Conservation (phyloP, 2,797 vertebrate species). For the Megalops cyprinoides region DNA sequence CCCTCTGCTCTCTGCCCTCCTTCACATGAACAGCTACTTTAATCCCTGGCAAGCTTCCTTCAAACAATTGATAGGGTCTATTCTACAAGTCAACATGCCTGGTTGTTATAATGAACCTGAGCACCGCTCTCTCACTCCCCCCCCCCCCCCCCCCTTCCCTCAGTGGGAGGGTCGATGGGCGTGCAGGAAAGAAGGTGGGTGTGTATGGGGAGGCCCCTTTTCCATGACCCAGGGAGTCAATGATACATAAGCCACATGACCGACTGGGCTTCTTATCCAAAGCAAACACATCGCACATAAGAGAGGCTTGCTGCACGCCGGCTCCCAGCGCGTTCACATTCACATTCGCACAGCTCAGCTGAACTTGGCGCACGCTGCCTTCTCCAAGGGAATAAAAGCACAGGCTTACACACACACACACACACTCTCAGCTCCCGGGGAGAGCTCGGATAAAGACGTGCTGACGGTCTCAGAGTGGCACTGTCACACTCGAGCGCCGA, state of each 20-base stretch:
- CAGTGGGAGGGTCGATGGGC: conserved; percentile 32
- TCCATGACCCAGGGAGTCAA: conserved; percentile 74
- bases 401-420: no score
- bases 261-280: conserved; percentile 71
- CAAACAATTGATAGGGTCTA: conserved; percentile 68
- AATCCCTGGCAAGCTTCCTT: conserved; percentile 63
- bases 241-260: conserved; percentile 90
- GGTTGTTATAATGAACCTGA: conserved; percentile 74
- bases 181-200: conserved; percentile 40
- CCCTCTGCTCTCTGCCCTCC: conserved; percentile 56
- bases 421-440: conserved; percentile 57
- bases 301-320: conserved; percentile 72
- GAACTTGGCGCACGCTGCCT: conserved; percentile 68
- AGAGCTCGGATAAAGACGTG: conserved; percentile 74
- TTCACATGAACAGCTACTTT: conserved; percentile 67
- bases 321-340: conserved; percentile 65
- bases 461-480: conserved; percentile 75
- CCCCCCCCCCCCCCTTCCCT: conserved; percentile 24
- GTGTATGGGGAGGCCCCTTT: conserved; percentile 52
- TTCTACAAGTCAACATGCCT: conserved; percentile 69
- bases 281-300: conserved; percentile 73
- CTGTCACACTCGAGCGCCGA: conserved; percentile 73
- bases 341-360: conserved; percentile 71
- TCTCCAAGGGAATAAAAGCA: conserved; percentile 57
- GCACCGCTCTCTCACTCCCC: conserved; percentile 43